Evolutionary conservation across 2,888 invertebrate genomes (phyloP).

Genomic region (Aporophyla nigra): DNA sequence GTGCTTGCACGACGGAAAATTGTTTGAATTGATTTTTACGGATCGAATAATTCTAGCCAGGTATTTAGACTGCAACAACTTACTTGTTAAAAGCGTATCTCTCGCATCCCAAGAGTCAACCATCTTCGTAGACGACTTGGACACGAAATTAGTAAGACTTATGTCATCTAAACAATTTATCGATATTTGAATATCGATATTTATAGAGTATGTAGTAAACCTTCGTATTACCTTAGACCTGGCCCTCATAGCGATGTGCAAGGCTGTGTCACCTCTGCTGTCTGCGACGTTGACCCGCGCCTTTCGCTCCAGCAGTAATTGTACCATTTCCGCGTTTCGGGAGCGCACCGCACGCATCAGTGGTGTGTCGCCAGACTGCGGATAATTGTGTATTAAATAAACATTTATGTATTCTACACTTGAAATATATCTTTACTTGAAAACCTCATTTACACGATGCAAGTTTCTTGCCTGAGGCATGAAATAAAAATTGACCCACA

Average conservation of each 20-base stretch:
- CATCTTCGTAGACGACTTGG: background rate
- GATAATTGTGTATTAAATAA: background rate
- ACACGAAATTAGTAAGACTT: background rate
- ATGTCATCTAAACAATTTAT: background rate
- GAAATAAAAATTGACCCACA: background rate
- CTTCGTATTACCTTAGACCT: conserved; percentile 92
- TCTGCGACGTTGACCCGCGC: conserved; percentile 98
- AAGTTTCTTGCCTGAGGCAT: background rate
- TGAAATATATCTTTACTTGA: background rate
- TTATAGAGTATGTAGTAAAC: background rate
- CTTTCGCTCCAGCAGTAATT: conserved; percentile 96
- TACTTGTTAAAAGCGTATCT: background rate
- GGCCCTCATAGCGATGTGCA: conserved; percentile 99
- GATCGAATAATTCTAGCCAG: background rate
- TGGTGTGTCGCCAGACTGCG: conserved; percentile 97
- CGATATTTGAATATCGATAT: background rate
- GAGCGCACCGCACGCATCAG: conserved; percentile 97
- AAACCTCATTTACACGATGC: background rate
- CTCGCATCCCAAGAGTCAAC: too few species aligned
- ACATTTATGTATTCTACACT: background rate
- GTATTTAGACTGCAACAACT: background rate
- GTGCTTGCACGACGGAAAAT: too few species aligned
- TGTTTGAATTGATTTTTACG: too few species aligned
- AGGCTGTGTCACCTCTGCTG: conserved; percentile 97
- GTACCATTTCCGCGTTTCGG: conserved; percentile 97